A percentile compares a stretch with the other conserved stretches of the same genome.
Conservation (phyloP, 2,888 invertebrate species). For the Aproaerema taeniolella region DNA sequence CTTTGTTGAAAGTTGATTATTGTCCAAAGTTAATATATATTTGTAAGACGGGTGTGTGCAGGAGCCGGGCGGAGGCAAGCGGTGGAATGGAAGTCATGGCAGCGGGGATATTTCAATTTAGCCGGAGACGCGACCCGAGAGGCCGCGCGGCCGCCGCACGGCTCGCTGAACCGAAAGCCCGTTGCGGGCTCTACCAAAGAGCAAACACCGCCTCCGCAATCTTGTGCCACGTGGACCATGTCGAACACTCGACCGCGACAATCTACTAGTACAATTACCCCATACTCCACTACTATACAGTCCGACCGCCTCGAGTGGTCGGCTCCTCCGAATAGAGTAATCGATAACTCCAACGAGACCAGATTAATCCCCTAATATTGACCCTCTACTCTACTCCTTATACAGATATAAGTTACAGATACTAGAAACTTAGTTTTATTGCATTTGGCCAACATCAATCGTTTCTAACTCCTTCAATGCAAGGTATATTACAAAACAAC, state of each 20-base stretch:
- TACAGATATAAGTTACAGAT: too few relatives aligned
- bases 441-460: too few relatives aligned
- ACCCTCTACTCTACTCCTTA: too few relatives aligned
- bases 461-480: not conserved
- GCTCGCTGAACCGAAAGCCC: constrained; percentile 73
- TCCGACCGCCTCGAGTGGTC: constrained; percentile 23
- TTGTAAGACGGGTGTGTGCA: constrained; percentile 25
- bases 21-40: constrained; percentile 2
- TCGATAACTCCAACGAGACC: constrained; percentile 27
- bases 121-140: constrained; percentile 71
- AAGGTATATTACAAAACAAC: not conserved
- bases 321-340: constrained; percentile 25
- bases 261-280: constrained; percentile 64
- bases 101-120: constrained; percentile 75
- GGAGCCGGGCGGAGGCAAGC: constrained; percentile 31
- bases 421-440: too few relatives aligned
- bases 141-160: constrained; percentile 63
- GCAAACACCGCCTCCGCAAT: constrained; percentile 75
- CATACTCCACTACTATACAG: constrained; percentile 36
- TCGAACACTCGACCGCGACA: constrained; percentile 65
- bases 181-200: constrained; percentile 71
- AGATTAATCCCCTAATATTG: constrained; percentile 22
- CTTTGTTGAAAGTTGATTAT: constrained; percentile 5
- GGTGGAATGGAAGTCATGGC: constrained; percentile 44
- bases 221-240: constrained; percentile 74